Evolutionary conservation across 2,113 vertebrate genomes (phyloP).

Genomic region (Dromiciops gliroides): DNA sequence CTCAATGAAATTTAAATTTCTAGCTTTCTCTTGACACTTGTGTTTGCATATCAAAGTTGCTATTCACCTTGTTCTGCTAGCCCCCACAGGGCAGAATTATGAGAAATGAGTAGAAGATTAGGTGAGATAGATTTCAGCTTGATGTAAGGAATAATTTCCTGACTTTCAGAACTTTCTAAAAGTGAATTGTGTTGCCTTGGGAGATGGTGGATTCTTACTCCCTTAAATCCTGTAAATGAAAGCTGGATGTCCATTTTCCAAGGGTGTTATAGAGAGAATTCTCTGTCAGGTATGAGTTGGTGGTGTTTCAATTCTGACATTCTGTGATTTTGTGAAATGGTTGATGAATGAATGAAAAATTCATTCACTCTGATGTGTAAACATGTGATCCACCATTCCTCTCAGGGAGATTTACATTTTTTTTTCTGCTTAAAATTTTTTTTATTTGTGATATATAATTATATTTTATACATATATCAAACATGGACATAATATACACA

Average conservation of each 20-base stretch:
- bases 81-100: not conserved
- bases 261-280: not conserved
- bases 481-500: too few species aligned
- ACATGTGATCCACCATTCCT: not conserved
- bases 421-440: too few species aligned
- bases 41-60: not conserved
- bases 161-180: not conserved
- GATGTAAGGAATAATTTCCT: not conserved
- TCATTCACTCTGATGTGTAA: not conserved
- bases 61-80: not conserved
- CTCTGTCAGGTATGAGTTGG: not conserved
- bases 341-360: not conserved
- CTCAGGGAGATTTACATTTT: not conserved
- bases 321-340: not conserved
- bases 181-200: not conserved
- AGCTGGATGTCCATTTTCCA: not conserved
- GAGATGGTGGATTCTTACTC: not conserved
- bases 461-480: too few species aligned
- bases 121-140: not conserved
- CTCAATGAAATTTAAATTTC: not conserved
- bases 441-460: too few species aligned
- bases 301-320: not conserved
- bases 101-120: not conserved
- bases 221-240: not conserved
- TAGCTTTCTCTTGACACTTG: not conserved